Conservation (phyloP, 1,140 invertebrate genomes). For the Lepidurus apus region DNA sequence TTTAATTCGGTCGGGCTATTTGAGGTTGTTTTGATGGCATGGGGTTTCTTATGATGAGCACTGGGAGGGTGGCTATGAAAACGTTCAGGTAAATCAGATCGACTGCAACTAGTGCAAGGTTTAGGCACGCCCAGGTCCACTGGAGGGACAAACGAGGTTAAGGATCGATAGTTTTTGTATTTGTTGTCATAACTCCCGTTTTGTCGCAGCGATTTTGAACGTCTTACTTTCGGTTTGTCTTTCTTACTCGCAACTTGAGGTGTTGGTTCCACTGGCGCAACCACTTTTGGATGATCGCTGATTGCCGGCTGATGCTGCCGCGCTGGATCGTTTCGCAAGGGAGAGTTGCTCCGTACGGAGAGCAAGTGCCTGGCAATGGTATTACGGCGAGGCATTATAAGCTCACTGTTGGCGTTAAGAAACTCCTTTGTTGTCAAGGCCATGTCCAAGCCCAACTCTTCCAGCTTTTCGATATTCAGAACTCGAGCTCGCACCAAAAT, state of each 20-base stretch:
- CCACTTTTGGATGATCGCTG: no score
- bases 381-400: slow-evolving; percentile 35
- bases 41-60: slow-evolving; percentile 35
- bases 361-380: slow-evolving; percentile 33
- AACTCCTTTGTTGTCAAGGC: slow-evolving; percentile 44
- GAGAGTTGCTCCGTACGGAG: slow-evolving; percentile 24
- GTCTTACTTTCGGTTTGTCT: not conserved
- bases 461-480: slow-evolving; percentile 50
- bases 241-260: not conserved
- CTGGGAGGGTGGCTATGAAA: slow-evolving; percentile 55
- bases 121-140: slow-evolving; percentile 43
- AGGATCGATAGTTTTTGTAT: not conserved
- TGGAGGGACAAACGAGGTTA: not conserved
- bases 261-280: no score
- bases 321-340: not conserved
- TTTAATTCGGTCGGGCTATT: not conserved
- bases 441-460: slow-evolving; percentile 53
- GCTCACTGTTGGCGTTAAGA: slow-evolving; percentile 42
- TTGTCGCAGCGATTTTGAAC: slow-evolving; percentile 21
- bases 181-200: slow-evolving; percentile 13
- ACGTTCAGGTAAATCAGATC: slow-evolving; percentile 52
- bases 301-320: no score
- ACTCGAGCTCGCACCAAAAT: slow-evolving; percentile 53
- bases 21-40: not conserved
- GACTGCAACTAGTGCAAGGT: slow-evolving; percentile 54